Evolutionary conservation across 2,888 invertebrate genomes (phyloP), one percentile per base, ranked within the genome.

Genomic region (Geotrupes spiniger): DNA sequence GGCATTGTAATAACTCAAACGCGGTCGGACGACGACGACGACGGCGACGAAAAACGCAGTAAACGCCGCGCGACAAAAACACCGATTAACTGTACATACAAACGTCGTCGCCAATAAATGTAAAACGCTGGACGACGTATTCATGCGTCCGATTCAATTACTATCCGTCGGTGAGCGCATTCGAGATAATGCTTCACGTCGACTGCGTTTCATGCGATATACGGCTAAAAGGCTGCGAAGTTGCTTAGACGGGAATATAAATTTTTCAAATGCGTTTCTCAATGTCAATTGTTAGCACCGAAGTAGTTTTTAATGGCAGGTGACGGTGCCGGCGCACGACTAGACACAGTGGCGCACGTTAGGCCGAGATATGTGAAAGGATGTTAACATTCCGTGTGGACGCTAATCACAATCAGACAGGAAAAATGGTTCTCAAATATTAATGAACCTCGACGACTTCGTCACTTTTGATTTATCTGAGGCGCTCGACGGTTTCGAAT

Each of bases 341-440:
- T 15, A 33, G 33, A 33, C 33, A 14, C 33, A 33, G 33, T 33
- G 33, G 33, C 33, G 33, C 33, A 33, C 33, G 33, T 33, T 15
- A 33, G 33, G 33, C 33, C 33, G 33, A 33, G 33, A 33, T 33
- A 33, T 33, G 33, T 10, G 33, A 33, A 33, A 33, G 33, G 33
- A 33, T 33, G 25, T 40, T 40, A 40, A 25, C 27, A 40, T 40
- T 40, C 40, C 40, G 27, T 26, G 26, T 40, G 26, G 11, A 14
- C 15, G 4, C 14, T 21, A 21, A 40, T 58, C 57, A 55, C 58
- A 47, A 48, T 54, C 46, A 55, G 60, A 62, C 63, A 63, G 63
- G 63, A 62, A 63, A 60, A 59, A 57, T 58, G 57, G 47, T 40
- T 54, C 53, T 53, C 56, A 62, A 63, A 63, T 63, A 63, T 60